Percentiles rank a stretch among this genome's conserved stretches.
phyloP scores from a whole-genome alignment of 2,797 vertebrate species.

The Nothura maculosa region DNA sequence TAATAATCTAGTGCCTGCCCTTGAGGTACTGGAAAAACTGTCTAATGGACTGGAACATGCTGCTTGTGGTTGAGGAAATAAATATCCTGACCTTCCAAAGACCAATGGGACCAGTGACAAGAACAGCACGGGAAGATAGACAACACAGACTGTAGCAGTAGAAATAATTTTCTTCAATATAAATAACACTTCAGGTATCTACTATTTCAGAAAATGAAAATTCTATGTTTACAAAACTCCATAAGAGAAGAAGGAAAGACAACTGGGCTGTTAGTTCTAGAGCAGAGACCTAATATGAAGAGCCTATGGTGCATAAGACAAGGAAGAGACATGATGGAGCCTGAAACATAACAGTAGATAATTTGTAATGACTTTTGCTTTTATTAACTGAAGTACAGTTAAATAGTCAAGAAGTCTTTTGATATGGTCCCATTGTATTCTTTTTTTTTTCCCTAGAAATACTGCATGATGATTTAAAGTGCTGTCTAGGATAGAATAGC shows the following conservation, averaged over 20 bases:
- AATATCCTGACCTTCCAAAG: not conserved
- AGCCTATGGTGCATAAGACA: not conserved
- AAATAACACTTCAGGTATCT: not conserved
- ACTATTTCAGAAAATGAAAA: not conserved
- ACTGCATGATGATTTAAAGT: not conserved
- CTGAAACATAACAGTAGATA: not conserved
- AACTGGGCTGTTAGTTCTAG: rapidly evolving
- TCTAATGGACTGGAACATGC: not conserved
- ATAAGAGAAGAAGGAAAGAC: not conserved
- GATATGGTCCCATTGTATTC: not conserved
- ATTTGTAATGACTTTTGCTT: not conserved
- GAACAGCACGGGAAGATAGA: not conserved
- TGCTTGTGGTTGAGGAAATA: constrained; percentile 1
- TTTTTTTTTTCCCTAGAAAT: not conserved
- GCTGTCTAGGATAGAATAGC: not conserved
- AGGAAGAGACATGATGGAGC: not conserved
- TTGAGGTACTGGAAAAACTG: not conserved
- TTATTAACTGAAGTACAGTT: not conserved
- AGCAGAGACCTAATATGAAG: not conserved
- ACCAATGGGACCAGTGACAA: not conserved
- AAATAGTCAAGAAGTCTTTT: not conserved
- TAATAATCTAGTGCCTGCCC: not conserved
- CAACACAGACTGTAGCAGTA: not conserved
- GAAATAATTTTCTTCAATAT: not conserved
- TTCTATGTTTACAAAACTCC: not conserved